Percentiles rank a stretch among this genome's conserved stretches.
These are phyloP conservation scores for Leptobrachium leishanense DNA, from an alignment of 2,113 vertebrate species.

Conservation along the genomic window DNA sequence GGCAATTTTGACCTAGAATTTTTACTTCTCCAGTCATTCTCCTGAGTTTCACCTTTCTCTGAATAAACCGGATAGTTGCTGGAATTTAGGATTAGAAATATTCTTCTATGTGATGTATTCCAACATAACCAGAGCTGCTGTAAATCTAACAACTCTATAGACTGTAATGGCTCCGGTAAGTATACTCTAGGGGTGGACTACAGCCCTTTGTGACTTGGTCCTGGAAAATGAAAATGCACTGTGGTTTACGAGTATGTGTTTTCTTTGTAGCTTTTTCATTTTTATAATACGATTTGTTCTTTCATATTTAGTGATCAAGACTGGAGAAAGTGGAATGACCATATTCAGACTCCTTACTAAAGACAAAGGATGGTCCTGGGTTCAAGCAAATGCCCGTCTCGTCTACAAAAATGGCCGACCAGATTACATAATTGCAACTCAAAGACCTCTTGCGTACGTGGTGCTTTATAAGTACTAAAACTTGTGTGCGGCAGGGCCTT, in stretches of 20 bases:
- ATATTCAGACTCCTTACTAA: constrained; percentile 83
- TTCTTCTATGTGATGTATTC: no score
- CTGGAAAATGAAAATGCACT: no score
- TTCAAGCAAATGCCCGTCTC: constrained; percentile 80
- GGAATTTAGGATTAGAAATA: no score
- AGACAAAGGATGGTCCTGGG: constrained; percentile 77
- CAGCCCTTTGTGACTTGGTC: no score
- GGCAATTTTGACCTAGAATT: no score
- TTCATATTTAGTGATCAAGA: constrained; percentile 77
- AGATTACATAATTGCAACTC: constrained; percentile 80
- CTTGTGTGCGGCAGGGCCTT: not conserved
- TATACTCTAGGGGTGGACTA: no score
- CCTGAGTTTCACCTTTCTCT: no score
- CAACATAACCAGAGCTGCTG: no score
- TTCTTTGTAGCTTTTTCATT: not conserved
- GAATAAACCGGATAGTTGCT: no score
- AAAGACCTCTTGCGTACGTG: constrained; percentile 79
- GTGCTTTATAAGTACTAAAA: not conserved
- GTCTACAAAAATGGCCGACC: constrained; percentile 83
- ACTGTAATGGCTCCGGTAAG: no score
- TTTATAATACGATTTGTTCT: not conserved
- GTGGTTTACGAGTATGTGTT: not conserved
- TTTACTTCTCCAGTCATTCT: no score
- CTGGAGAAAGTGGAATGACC: constrained; percentile 81
- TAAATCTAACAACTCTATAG: no score